Conservation (phyloP, 2,113 vertebrate genomes). For the Microcebus murinus region DNA sequence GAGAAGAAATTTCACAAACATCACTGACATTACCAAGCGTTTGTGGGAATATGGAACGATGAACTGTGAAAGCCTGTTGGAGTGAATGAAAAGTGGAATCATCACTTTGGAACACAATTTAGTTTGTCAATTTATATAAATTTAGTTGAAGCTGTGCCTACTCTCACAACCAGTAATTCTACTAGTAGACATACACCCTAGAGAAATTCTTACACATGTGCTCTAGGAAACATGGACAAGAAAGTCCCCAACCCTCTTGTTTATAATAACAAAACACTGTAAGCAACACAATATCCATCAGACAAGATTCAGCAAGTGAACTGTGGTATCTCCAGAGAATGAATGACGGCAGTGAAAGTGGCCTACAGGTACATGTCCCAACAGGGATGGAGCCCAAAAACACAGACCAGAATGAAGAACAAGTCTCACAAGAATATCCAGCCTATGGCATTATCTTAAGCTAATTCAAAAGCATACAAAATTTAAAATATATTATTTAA, state of each 20-base stretch:
- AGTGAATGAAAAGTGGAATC: not conserved
- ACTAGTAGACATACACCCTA: not conserved
- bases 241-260: not conserved
- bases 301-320: not conserved
- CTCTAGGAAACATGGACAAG: not conserved
- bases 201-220: not conserved
- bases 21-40: not conserved
- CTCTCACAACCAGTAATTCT: not conserved
- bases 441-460: not conserved
- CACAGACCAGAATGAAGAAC: not conserved
- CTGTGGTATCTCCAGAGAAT: not conserved
- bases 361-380: not conserved
- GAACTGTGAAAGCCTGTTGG: no score
- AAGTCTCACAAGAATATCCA: not conserved
- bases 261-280: not conserved
- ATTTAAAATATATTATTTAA: not conserved
- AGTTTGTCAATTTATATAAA: not conserved
- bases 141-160: not conserved
- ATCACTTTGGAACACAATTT: not conserved
- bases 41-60: not conserved
- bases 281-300: not conserved
- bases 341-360: not conserved
- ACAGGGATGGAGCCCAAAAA: not conserved
- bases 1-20: not conserved
- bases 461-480: not conserved